phyloP scores from a whole-genome alignment of 2,888 invertebrate genomes.

The Chirona hameri region DNA sequence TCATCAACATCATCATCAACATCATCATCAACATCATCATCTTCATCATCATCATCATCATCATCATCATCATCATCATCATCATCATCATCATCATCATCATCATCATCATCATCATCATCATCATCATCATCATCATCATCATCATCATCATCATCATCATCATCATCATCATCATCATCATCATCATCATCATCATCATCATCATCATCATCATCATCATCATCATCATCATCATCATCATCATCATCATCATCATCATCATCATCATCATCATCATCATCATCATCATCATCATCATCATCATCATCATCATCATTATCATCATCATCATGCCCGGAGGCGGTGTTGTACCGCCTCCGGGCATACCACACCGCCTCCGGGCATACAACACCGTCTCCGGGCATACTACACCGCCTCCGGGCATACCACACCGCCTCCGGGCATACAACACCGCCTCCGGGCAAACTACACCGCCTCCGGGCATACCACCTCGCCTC shows the following conservation, averaged over 20 bases:
- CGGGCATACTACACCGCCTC: too few species aligned
- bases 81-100: slow-evolving; percentile 7
- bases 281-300: slow-evolving; percentile 22
- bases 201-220: slow-evolving; percentile 22
- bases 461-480: not conserved
- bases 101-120: slow-evolving; percentile 7
- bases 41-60: slow-evolving; percentile 10
- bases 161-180: slow-evolving; percentile 22
- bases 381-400: too few species aligned
- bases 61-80: slow-evolving; percentile 22
- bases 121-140: slow-evolving; percentile 22
- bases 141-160: slow-evolving; percentile 22
- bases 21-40: slow-evolving; percentile 9
- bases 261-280: slow-evolving; percentile 22
- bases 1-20: slow-evolving; percentile 4
- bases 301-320: slow-evolving; percentile 22
- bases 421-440: too few species aligned
- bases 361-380: too few species aligned
- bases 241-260: slow-evolving; percentile 22
- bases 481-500: too few species aligned
- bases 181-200: slow-evolving; percentile 22
- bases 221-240: slow-evolving; percentile 22
- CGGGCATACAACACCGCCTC: too few species aligned
- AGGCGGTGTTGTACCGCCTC: too few species aligned
- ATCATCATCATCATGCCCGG: slow-evolving; percentile 2